Evolutionary conservation across 92 coral and sea anemone species (phyloP), one percentile per base, ranked within the genome.

Genomic region (Galaxea fascicularis): DNA sequence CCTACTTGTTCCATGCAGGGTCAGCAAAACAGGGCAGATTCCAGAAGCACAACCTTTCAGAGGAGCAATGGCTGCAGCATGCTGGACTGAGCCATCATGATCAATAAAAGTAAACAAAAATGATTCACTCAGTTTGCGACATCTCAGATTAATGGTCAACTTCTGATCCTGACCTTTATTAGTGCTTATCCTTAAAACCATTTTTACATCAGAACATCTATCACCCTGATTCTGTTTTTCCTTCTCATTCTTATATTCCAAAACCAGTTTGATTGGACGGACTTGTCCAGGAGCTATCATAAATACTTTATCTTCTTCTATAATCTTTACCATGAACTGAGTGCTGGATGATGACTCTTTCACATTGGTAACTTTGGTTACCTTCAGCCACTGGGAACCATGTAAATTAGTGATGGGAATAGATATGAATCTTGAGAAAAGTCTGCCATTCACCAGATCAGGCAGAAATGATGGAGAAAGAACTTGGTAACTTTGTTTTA

Each of bases 31-130:
- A 20, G 98, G 98, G 52, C 98, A 97, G 1, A 27, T 68, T 59
- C 91, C 78, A 35, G 92, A 82, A 14, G 76, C n/a, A 66, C 91
- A 87, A 20, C 91, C 69, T 73, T 84, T 86, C 65, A 96, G 73
- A 30, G 99, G 99, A 44, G 87, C 71, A 76, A 97, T 94, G 2
- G 97, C 91, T 22, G 99, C 99, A 16, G 88, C 99, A 87, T 92
- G 96, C 73, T 97, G 99, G n/a, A 97, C 85, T 21, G 99, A 97
- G 8, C 95, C 98, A 91, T 97, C 99, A 74, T 97, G 99, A 76
- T 97, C 98, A 79, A 87, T 46, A 77, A 97, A 97, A 0, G 99
- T 97, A 65, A 97, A 94, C 82, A 97, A 72, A 82, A 97, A 97
- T 0, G 99, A 95, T 69, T 95, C 95, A 35, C 84, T 84, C 18